Evolutionary conservation across 2,888 invertebrate species (phyloP).

Genomic region (Agrochola litura): DNA sequence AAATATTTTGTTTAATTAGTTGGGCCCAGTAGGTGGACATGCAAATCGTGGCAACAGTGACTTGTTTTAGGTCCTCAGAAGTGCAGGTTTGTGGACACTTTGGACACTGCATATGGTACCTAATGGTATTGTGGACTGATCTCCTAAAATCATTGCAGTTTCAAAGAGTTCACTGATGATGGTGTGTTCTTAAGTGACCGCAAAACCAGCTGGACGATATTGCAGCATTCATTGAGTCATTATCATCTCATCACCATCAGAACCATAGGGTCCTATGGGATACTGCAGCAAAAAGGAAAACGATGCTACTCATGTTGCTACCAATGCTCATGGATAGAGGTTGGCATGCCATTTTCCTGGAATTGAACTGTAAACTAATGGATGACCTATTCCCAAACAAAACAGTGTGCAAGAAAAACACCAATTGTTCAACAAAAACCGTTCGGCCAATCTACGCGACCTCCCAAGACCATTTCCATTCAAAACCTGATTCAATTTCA

Average conservation of each 20-base stretch:
- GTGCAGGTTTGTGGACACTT: too few relatives aligned
- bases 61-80: too few relatives aligned
- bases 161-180: background rate
- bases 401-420: background rate
- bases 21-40: too few relatives aligned
- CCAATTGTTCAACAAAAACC: background rate
- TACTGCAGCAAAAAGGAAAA: background rate
- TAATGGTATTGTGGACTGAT: too few relatives aligned
- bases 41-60: too few relatives aligned
- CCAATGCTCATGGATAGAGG: too few relatives aligned
- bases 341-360: background rate
- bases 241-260: background rate
- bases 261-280: too few relatives aligned
- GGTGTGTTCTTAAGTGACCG: background rate
- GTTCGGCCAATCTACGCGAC: constrained; percentile 12
- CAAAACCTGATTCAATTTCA: constrained; percentile 30
- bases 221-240: background rate
- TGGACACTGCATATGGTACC: too few relatives aligned
- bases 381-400: background rate
- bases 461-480: constrained; percentile 12
- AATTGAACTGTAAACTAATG: background rate
- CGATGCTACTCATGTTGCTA: too few relatives aligned
- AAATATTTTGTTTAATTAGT: too few relatives aligned
- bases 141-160: too few relatives aligned
- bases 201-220: background rate